These are phyloP conservation scores for Magallana angulata DNA, from an alignment of 1,140 invertebrate species.

Conservation along the genomic window DNA sequence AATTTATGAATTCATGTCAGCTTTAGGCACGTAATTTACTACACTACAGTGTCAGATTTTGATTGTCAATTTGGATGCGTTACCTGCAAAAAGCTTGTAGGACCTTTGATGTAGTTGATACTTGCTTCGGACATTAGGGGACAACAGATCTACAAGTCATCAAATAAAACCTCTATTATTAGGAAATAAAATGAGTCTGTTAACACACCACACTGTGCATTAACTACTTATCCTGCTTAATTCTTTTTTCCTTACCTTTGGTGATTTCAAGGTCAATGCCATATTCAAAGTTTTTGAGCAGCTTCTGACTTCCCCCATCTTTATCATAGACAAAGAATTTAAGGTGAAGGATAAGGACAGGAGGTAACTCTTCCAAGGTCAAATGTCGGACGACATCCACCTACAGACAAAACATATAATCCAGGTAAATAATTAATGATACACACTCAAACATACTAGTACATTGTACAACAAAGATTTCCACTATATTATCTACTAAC, in stretches of 20 bases:
- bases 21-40: no score
- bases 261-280: conserved; percentile 93
- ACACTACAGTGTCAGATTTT: no score
- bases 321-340: conserved; percentile 91
- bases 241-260: conserved; percentile 83
- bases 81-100: conserved; percentile 84
- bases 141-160: conserved; percentile 87
- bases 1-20: no score
- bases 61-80: neutral
- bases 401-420: conserved; percentile 52
- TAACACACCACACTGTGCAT: neutral
- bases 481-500: neutral
- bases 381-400: conserved; percentile 91
- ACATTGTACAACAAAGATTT: neutral
- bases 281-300: conserved; percentile 93
- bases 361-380: conserved; percentile 91
- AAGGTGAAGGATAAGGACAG: conserved; percentile 91
- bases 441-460: neutral
- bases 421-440: neutral
- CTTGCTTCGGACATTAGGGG: conserved; percentile 86
- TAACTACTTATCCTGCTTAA: neutral
- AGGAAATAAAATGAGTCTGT: no score
- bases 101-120: conserved; percentile 84
- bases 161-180: neutral
- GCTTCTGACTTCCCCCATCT: conserved; percentile 91